Conservation (phyloP, 2,888 invertebrate species). For the Clusia tigrina region DNA sequence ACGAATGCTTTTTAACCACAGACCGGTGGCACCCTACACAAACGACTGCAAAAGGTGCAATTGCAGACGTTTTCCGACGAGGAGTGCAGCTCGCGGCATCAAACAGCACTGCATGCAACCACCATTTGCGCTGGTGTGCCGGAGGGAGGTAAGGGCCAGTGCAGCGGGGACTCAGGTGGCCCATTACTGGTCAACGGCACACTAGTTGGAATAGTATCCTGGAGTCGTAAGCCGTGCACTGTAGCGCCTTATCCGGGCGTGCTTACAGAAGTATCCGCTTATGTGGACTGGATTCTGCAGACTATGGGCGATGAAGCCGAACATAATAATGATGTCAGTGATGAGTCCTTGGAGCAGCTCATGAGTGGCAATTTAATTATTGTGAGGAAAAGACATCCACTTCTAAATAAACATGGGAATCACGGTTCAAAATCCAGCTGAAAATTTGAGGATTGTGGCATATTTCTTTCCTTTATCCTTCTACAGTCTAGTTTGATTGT, state of each 20-base stretch:
- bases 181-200: constrained; percentile 59
- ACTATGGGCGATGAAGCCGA: constrained; percentile 41
- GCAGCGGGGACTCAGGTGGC: constrained; percentile 65
- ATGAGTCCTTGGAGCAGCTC: constrained; percentile 34
- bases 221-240: constrained; percentile 65
- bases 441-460: too few relatives aligned
- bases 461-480: too few relatives aligned
- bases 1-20: constrained; percentile 35
- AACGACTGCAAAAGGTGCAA: constrained; percentile 60
- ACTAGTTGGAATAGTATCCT: constrained; percentile 65
- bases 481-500: too few relatives aligned
- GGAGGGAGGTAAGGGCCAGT: constrained; percentile 65
- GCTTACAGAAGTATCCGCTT: constrained; percentile 62
- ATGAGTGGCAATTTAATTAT: constrained; percentile 46
- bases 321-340: constrained; percentile 19
- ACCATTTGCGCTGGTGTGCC: constrained; percentile 65
- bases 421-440: too few relatives aligned
- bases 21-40: constrained; percentile 58
- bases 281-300: constrained; percentile 58
- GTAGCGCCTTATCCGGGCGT: constrained; percentile 64
- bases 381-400: constrained; percentile 35
- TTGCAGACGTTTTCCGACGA: constrained; percentile 59
- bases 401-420: too few relatives aligned
- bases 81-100: constrained; percentile 58
- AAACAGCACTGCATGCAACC: constrained; percentile 49